Evolutionary conservation across 2,888 invertebrate genomes (phyloP), one percentile per base, ranked within the genome.

Genomic region (Stenotaenia linearis): DNA sequence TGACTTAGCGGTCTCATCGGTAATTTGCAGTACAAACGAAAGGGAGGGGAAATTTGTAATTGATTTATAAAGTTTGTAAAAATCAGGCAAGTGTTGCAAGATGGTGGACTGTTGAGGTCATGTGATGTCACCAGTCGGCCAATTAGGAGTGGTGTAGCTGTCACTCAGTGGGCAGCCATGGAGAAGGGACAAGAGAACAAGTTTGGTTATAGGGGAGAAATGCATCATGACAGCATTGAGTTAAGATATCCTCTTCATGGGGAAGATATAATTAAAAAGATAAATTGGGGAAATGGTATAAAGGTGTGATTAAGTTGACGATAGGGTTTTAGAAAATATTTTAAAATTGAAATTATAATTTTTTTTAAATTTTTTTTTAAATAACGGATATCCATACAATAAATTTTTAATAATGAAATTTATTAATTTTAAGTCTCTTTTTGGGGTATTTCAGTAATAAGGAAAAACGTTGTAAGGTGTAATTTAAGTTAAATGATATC

Each of bases 121-220:
- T 69, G 69, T 69, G 69, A 28, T 69, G 69, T 69, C 69, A 69
- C 69, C 69, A 69, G 69, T 69, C 28, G 69, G 69, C 69, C 69
- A 69, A 69, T 69, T 69, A 69, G 69, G 69, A 69, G 69, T 69
- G 69, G 23, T 69, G 69, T 69, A 69, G 69, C 69, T 69, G 69
- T 69, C 69, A 69, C 69, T 69, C 69, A 69, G 69, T 69, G 69
- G 69, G 69, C 69, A 69, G 69, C 69, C 69, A 69, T 69, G 69
- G 69, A 69, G 69, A 69, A 69, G 69, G 69, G 69, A 69, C 69
- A 69, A 69, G 69, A 69, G 69, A 69, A 69, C 69, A 69, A 69
- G 69, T 69, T 69, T 69, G 69, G 69, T 69, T 69, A 69, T 23
- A 69, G 28, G 69, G 69, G 69, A 69, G 69, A 69, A 69, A 69